Percentiles rank a stretch among this genome's conserved stretches.
These are phyloP conservation scores for Helicoverpa zea DNA, from an alignment of 1,140 invertebrate genomes.

Conservation along the genomic window DNA sequence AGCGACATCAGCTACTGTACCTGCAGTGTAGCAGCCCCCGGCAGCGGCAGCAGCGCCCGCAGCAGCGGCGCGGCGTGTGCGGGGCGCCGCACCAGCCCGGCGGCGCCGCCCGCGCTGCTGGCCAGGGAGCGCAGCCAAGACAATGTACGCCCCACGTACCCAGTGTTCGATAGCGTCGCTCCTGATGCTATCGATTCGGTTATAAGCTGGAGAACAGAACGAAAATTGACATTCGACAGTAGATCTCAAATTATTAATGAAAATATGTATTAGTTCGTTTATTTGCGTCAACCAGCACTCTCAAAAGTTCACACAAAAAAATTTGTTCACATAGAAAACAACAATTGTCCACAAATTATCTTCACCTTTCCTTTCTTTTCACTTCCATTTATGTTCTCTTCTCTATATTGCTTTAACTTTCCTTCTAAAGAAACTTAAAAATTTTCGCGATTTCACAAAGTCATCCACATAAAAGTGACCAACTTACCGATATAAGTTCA, in stretches of 20 bases:
- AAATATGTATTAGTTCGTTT: no score
- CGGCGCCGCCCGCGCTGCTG: conserved; percentile 40
- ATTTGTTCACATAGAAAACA: no score
- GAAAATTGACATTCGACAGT: no score
- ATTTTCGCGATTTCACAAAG: no score
- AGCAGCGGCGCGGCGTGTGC: conserved; percentile 64
- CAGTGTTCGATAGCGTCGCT: neutral
- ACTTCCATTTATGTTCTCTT: no score
- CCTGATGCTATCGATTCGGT: neutral
- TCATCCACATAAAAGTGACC: neutral
- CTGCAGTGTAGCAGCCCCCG: neutral
- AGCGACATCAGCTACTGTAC: conserved; percentile 46
- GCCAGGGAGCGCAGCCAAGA: conserved; percentile 48
- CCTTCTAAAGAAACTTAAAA: no score
- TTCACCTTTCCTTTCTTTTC: no score
- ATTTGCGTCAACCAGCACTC: no score
- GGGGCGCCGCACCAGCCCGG: conserved; percentile 54
- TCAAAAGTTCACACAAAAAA: no score
- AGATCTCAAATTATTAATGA: no score
- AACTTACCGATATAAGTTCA: conserved; percentile 69
- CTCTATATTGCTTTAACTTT: no score
- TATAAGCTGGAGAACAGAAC: neutral
- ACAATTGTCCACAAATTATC: no score
- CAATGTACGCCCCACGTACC: conserved; percentile 51
- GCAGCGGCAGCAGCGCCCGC: conserved; percentile 58